Evolutionary conservation across 1,140 invertebrate genomes (phyloP).

Genomic region (Calephelis nemesis): DNA sequence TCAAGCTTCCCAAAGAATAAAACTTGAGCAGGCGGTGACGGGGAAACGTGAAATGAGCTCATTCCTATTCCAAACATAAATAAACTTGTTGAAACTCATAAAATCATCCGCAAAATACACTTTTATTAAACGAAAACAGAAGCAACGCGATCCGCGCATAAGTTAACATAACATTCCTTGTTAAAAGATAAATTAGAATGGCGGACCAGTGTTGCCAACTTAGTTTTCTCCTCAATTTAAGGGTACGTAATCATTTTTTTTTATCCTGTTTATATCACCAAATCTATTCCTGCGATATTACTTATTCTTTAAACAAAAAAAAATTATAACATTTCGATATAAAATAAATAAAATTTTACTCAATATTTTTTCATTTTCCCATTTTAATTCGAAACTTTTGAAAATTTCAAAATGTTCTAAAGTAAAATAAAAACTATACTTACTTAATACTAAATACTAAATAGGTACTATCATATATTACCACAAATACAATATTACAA

Average conservation of each 20-base stretch:
- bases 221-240: neutral
- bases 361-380: too few species aligned
- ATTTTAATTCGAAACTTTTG: too few species aligned
- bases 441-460: too few species aligned
- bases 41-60: conserved; percentile 60
- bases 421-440: too few species aligned
- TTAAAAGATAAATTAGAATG: conserved; percentile 69
- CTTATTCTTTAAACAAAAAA: too few species aligned
- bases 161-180: conserved; percentile 72
- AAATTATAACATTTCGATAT: too few species aligned
- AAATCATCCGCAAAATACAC: conserved; percentile 67
- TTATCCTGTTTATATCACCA: too few species aligned
- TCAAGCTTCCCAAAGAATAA: conserved; percentile 18
- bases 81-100: conserved; percentile 67
- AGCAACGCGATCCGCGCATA: conserved; percentile 62
- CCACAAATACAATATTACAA: too few species aligned
- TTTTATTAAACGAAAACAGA: conserved; percentile 75
- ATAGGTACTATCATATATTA: too few species aligned
- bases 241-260: neutral
- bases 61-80: conserved; percentile 69
- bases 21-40: conserved; percentile 44
- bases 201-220: conserved; percentile 32
- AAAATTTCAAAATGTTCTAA: too few species aligned
- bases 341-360: too few species aligned
- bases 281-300: too few species aligned